Evolutionary conservation across 2,888 invertebrate species (phyloP).

Genomic region (Sphecodes monilicornis): DNA sequence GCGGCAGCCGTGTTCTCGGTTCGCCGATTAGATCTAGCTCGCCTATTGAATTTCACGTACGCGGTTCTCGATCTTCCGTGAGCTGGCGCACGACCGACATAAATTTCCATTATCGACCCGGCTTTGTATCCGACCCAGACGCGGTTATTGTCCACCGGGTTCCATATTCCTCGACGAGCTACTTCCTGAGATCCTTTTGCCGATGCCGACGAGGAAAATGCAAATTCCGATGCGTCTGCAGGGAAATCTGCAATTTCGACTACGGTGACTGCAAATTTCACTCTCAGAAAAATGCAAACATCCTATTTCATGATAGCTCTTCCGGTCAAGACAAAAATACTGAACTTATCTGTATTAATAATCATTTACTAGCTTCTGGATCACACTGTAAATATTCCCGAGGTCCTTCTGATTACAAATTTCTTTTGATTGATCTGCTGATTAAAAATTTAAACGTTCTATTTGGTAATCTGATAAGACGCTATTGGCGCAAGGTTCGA

Average conservation of each 20-base stretch:
- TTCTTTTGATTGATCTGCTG: too few relatives aligned
- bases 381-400: too few relatives aligned
- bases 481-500: too few relatives aligned
- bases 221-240: not conserved
- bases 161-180: not conserved
- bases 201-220: not conserved
- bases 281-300: not conserved
- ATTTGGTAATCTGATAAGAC: too few relatives aligned
- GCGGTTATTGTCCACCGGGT: constrained; percentile 65
- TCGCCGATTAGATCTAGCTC: constrained; percentile 64
- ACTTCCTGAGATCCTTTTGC: not conserved
- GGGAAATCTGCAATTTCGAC: not conserved
- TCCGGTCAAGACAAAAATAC: not conserved
- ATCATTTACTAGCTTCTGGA: too few relatives aligned
- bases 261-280: not conserved
- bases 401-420: too few relatives aligned
- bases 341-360: not conserved
- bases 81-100: constrained; percentile 59
- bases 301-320: not conserved
- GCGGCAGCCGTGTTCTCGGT: constrained; percentile 48
- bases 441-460: too few relatives aligned
- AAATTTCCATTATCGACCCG: constrained; percentile 75
- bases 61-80: constrained; percentile 27
- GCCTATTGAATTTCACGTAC: constrained; percentile 68
- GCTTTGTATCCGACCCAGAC: constrained; percentile 70